Conservation (phyloP, 2,113 vertebrate species). For the Pygoscelis adeliae region DNA sequence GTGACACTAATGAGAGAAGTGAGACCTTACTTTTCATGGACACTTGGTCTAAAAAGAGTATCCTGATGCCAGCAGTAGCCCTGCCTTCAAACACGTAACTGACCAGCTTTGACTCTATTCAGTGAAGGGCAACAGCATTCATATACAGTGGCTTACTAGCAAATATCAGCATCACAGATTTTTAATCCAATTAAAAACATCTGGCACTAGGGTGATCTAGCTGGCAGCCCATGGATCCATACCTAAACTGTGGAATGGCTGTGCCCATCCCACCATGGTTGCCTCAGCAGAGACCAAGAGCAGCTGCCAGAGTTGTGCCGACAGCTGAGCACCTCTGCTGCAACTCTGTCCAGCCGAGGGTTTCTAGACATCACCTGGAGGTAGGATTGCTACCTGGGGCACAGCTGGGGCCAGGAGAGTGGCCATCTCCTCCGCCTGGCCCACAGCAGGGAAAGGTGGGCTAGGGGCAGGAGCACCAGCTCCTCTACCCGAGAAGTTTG, state of each 20-base stretch:
- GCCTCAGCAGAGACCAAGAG: not conserved
- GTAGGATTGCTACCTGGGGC: not conserved
- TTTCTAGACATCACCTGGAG: not conserved
- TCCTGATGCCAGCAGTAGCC: not conserved
- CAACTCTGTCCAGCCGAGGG: not conserved
- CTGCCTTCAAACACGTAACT: not conserved
- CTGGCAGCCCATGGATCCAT: constrained; percentile 21
- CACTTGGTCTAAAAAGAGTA: not conserved
- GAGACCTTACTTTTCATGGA: not conserved
- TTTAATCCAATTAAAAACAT: constrained; percentile 56
- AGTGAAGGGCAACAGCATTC: not conserved
- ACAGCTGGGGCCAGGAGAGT: not conserved
- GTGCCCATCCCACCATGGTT: not conserved
- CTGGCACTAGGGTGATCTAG: constrained; percentile 13
- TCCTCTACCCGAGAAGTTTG: not conserved
- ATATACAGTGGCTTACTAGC: not conserved
- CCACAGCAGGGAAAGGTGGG: not conserved
- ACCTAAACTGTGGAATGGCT: not conserved
- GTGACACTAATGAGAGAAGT: not conserved
- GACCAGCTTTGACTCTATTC: not conserved
- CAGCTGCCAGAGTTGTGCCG: not conserved
- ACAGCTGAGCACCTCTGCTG: not conserved
- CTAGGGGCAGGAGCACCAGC: not conserved
- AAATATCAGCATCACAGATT: constrained; percentile 20
- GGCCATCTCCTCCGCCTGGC: not conserved